Percentiles rank a stretch among this genome's conserved stretches.
These are phyloP conservation scores for Philypnodon macrostomus DNA, from an alignment of 2,797 vertebrate species.

Conservation along the genomic window DNA sequence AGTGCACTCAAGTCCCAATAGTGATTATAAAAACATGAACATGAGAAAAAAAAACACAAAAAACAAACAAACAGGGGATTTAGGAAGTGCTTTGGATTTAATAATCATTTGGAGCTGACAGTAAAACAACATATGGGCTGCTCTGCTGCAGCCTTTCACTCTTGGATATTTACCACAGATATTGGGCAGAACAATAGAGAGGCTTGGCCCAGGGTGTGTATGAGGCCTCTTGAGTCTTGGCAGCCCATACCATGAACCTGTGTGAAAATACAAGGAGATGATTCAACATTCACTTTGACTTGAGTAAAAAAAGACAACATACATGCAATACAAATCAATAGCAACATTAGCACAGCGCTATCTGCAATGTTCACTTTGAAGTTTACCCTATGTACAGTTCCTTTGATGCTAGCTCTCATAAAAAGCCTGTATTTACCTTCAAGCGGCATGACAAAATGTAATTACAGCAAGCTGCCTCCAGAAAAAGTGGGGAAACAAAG, in stretches of 20 bases:
- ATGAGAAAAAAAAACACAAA: no score
- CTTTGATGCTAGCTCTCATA: conserved; percentile 49
- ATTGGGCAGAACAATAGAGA: conserved; percentile 31
- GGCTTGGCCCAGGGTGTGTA: conserved; percentile 33
- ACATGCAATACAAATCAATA: conserved; percentile 33
- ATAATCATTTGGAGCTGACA: conserved; percentile 10
- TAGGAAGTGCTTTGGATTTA: neutral
- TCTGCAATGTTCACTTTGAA: conserved; percentile 24
- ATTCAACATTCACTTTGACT: conserved; percentile 37
- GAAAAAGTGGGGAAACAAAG: conserved; percentile 32
- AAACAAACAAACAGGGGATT: no score
- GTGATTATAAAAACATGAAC: neutral
- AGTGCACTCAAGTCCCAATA: no score
- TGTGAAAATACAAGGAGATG: conserved; percentile 46
- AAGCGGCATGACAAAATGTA: conserved; percentile 37
- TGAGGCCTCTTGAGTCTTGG: conserved; percentile 51
- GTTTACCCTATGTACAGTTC: conserved; percentile 16
- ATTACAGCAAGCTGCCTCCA: conserved; percentile 46
- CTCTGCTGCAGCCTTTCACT: conserved; percentile 13
- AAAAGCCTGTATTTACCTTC: conserved; percentile 46
- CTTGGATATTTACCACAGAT: conserved; percentile 27
- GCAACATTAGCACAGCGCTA: conserved; percentile 9
- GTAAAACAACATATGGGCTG: conserved; percentile 15
- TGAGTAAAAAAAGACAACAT: conserved; percentile 27
- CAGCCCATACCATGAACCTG: conserved; percentile 32